Evolutionary conservation across 2,888 invertebrate species (phyloP).

Genomic region (Amorpha juglandis): DNA sequence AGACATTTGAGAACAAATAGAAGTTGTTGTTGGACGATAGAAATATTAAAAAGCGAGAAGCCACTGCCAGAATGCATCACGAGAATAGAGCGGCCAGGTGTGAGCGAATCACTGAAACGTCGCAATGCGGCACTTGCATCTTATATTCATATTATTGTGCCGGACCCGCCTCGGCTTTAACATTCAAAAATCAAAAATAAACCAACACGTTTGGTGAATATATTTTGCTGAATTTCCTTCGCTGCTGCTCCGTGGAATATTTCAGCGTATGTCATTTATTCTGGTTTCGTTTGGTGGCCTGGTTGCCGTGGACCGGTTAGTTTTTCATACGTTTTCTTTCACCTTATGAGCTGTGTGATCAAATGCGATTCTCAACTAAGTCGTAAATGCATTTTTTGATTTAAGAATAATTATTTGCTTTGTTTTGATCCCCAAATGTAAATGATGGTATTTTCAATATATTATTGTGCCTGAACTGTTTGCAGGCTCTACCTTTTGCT

Average conservation of each 20-base stretch:
- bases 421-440: no score
- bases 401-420: no score
- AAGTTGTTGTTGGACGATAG: neutral
- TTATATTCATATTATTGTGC: slow-evolving; percentile 77
- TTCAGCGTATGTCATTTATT: neutral
- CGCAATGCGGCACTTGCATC: slow-evolving; percentile 78
- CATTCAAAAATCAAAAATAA: slow-evolving; percentile 33
- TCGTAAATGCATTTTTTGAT: no score
- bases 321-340: neutral
- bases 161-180: slow-evolving; percentile 24
- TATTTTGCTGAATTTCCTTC: slow-evolving; percentile 7
- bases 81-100: slow-evolving; percentile 77
- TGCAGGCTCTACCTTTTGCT: no score
- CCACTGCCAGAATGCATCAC: slow-evolving; percentile 50
- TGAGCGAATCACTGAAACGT: slow-evolving; percentile 77
- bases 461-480: no score
- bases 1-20: no score
- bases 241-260: slow-evolving; percentile 7
- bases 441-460: no score
- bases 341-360: no score
- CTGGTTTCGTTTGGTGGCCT: neutral
- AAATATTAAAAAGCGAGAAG: slow-evolving; percentile 15
- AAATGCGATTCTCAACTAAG: no score
- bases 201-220: slow-evolving; percentile 19
- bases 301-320: no score